Evolutionary conservation across 1,140 invertebrate species (phyloP), one percentile per base, ranked within the genome.

Genomic region (Hormaphis cornu): DNA sequence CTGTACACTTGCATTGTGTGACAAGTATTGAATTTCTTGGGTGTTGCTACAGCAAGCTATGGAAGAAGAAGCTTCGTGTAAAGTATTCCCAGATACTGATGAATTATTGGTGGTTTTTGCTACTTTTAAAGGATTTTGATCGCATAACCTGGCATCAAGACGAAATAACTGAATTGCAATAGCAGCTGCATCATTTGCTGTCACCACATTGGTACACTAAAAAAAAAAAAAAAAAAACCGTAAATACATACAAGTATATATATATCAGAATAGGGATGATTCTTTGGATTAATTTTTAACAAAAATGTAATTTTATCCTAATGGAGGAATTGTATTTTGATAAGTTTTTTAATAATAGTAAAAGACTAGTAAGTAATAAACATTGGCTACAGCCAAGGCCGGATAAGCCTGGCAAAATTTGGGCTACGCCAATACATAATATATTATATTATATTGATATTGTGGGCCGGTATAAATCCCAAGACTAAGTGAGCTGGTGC

Each of bases 141-240:
- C 89, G 79, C 91, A 95, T 22, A 94, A 81, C 74, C 83, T 82
- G 28, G 90, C 91, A 77, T 93, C 91, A 76, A 88, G 83, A 44
- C 87, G 88, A 76, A 91, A 92, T 52, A 95, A 81, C 74, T 90
- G 86, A 71, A 96, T 86, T 4, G 93, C 92, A 74, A 89, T 84
- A 14, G 88, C 88, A 26, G 93, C 93, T 58, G 93, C 90, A 80
- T 93, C 86, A 83, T 95, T 93, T 72, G 89, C 86, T 24, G 88
- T 86, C 70, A 92, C 80, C 75, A 83, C 86, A 76, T 83, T 85
- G 61, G 85, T 80, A 86, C 89, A 61, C 71, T 76, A 71, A 75
- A 73, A 72, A 73, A 74, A 46, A 70, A 18, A 3, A 18, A 61
- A 56, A 66, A 5, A 72, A 59, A 73, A 75, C n/a, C n/a, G n/a